Evolutionary conservation across 2,113 vertebrate genomes (phyloP).

Genomic region (Onychostruthus taczanowskii): DNA sequence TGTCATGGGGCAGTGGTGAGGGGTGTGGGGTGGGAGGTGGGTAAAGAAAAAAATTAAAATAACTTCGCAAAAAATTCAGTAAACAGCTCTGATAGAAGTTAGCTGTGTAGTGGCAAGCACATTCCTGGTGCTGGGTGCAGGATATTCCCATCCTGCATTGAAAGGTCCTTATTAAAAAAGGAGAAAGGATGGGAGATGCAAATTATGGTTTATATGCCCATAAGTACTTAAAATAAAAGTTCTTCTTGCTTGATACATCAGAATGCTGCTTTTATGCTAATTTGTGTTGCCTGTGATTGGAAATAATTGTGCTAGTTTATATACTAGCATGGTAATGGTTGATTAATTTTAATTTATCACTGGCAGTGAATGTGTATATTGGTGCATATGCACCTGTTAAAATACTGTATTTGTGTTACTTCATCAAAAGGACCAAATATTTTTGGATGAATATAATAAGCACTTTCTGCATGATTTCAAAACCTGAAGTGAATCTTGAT

Average conservation of each 20-base stretch:
- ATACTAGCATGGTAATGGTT: neutral
- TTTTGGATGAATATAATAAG: neutral
- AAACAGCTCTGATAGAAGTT: neutral
- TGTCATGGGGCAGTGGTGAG: accelerated
- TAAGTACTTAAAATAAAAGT: neutral
- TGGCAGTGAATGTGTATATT: neutral
- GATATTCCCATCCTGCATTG: neutral
- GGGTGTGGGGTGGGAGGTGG: neutral
- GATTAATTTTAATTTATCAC: neutral
- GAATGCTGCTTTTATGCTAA: neutral
- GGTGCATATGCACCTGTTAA: neutral
- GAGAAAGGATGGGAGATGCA: neutral
- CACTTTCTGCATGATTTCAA: neutral
- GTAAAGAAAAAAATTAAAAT: neutral
- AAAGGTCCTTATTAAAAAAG: neutral
- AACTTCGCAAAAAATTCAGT: neutral
- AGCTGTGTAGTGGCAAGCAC: neutral
- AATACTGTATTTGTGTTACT: neutral
- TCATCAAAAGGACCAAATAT: neutral
- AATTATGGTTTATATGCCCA: neutral
- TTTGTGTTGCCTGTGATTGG: neutral
- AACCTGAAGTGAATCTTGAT: neutral
- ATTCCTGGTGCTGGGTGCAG: neutral
- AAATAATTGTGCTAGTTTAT: neutral
- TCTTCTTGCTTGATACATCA: neutral